A percentile compares a stretch with the other conserved stretches of the same genome.
phyloP scores from a whole-genome alignment of 2,113 vertebrate genomes.

The Pomatostomus ruficeps region DNA sequence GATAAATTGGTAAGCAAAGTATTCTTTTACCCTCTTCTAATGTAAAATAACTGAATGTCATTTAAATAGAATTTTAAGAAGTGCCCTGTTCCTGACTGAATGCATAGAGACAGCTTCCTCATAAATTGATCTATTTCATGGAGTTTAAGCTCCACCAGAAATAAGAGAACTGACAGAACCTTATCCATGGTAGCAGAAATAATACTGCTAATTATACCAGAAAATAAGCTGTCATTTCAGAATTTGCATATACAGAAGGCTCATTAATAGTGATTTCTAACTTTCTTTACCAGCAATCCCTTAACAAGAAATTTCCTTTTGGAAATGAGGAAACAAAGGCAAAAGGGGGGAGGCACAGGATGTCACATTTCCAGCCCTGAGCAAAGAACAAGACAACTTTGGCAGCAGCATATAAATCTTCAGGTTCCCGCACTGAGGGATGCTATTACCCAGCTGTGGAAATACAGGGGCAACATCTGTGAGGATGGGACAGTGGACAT shows the following conservation, averaged over 20 bases:
- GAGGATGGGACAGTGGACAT: not conserved
- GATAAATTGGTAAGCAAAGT: not conserved
- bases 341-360: not conserved
- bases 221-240: not conserved
- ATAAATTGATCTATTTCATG: not conserved
- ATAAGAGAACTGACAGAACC: not conserved
- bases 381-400: not conserved
- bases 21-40: not conserved
- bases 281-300: not conserved
- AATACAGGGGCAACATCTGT: not conserved
- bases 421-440: not conserved
- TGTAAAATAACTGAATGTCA: not conserved
- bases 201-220: not conserved
- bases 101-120: not conserved
- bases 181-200: not conserved
- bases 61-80: not conserved
- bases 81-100: not conserved
- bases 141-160: not conserved
- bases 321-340: not conserved
- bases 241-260: slow-evolving; percentile 3
- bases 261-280: not conserved
- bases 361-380: not conserved
- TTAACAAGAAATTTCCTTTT: not conserved
- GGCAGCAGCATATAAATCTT: not conserved
- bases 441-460: not conserved